A percentile compares a stretch with the other conserved stretches of the same genome.
These are phyloP conservation scores for Hephaestus fuliginosus DNA, from an alignment of 2,797 vertebrate genomes.

Conservation along the genomic window DNA sequence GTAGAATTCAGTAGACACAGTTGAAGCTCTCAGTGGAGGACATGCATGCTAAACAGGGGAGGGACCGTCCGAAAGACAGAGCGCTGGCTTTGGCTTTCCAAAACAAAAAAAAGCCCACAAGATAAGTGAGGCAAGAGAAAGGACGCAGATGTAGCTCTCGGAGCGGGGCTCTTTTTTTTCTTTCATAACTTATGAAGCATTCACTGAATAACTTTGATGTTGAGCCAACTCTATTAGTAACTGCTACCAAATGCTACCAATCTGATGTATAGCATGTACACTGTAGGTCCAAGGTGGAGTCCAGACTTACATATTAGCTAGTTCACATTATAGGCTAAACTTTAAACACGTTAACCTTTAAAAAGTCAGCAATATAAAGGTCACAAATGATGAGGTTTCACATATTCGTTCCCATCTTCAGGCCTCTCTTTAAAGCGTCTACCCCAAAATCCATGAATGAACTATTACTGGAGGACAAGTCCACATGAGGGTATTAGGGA, in stretches of 20 bases:
- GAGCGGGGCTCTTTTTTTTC: not conserved
- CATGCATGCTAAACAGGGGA: conserved; percentile 47
- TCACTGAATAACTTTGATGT: conserved; percentile 3
- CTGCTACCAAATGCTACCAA: not conserved
- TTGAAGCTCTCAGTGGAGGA: conserved; percentile 32
- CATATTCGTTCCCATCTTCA: no score
- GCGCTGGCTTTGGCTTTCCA: not conserved
- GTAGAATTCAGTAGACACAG: conserved; percentile 35
- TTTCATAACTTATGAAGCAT: not conserved
- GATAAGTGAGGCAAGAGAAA: conserved; percentile 21
- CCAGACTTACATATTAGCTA: not conserved
- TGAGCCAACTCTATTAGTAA: not conserved
- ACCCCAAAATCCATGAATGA: no score
- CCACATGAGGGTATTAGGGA: no score
- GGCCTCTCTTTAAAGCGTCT: no score
- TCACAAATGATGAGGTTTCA: not conserved
- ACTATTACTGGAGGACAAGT: no score
- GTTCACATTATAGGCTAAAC: not conserved
- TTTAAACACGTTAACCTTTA: not conserved
- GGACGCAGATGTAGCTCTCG: conserved; percentile 3
- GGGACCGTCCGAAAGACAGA: conserved; percentile 17
- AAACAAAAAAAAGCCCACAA: conserved; percentile 11
- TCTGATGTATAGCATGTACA: not conserved
- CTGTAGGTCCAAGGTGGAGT: not conserved
- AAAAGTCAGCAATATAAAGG: not conserved